Conservation (phyloP, 2,888 invertebrate genomes). For the Tipula vernalis region DNA sequence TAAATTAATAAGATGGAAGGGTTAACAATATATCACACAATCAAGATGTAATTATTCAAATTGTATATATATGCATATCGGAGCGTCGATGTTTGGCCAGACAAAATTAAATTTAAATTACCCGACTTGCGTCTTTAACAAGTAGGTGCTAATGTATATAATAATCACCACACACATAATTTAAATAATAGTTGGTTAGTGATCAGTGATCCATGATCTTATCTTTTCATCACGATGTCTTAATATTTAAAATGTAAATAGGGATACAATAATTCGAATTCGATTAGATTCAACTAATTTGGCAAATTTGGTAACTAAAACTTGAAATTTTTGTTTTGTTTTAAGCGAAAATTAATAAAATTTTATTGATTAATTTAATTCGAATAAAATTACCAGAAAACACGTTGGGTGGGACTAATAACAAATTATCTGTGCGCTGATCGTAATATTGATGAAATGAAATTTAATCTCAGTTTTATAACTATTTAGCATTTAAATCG, state of each 20-base stretch:
- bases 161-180: background rate
- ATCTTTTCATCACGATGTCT: background rate
- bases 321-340: background rate
- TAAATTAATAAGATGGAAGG: background rate
- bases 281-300: no score
- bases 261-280: no score
- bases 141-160: background rate
- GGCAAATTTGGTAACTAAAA: no score
- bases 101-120: background rate
- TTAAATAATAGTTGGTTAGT: no score
- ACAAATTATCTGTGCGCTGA: background rate
- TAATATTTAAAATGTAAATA: background rate
- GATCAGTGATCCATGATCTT: no score
- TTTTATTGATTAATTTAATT: background rate
- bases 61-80: background rate
- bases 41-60: background rate
- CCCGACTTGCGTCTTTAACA: background rate
- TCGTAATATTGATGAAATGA: background rate
- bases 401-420: background rate
- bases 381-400: background rate
- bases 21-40: background rate
- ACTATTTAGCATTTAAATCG: background rate
- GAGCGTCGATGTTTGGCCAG: background rate
- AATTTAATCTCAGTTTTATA: background rate
- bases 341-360: background rate